phyloP scores from a whole-genome alignment of 2,113 vertebrate genomes.

The Elgaria multicarinata region DNA sequence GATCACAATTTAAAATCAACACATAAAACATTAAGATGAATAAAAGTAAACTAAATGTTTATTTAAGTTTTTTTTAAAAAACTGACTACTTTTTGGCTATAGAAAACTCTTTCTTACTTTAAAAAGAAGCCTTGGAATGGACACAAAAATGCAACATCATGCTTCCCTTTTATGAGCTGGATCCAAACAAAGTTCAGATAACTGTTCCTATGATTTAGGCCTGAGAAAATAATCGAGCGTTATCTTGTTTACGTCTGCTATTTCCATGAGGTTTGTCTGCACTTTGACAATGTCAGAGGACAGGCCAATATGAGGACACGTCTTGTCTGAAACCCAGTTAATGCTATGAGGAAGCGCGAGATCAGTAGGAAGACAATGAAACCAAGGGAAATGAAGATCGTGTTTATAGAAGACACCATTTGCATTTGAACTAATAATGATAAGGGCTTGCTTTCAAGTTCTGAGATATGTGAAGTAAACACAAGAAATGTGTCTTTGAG shows the following conservation, averaged over 20 bases:
- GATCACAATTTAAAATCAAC: too few species aligned
- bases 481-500: background rate
- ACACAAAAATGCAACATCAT: constrained; percentile 62
- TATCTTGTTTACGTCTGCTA: constrained; percentile 76
- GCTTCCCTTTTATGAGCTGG: constrained; percentile 50
- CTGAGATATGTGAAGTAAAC: background rate
- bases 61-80: constrained; percentile 23
- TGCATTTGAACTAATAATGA: constrained; percentile 13
- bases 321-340: constrained; percentile 54
- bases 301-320: constrained; percentile 59
- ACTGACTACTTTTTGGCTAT: constrained; percentile 6
- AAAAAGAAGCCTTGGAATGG: constrained; percentile 43
- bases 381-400: background rate
- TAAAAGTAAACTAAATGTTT: too few species aligned
- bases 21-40: too few species aligned
- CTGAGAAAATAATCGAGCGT: constrained; percentile 53
- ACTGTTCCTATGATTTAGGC: constrained; percentile 37
- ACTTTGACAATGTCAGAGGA: constrained; percentile 71
- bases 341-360: constrained; percentile 2
- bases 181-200: constrained; percentile 52
- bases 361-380: constrained; percentile 25
- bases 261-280: constrained; percentile 45
- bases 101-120: constrained; percentile 38
- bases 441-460: background rate
- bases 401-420: background rate